Base-by-base conservation (phyloP, 2,797 vertebrate genomes). In the Poecile montanus region DNA sequence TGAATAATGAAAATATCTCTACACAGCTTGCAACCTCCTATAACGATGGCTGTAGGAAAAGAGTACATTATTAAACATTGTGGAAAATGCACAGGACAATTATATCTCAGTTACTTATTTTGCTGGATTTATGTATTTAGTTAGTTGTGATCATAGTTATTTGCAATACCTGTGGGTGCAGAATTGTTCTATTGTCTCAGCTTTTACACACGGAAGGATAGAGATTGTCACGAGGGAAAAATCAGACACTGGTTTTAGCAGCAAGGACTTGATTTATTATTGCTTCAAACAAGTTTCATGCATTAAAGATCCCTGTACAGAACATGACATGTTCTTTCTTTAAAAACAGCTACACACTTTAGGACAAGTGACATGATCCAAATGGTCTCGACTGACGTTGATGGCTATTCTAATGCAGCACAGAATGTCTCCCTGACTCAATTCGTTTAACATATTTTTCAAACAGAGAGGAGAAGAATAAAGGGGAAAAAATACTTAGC, bases 241-340 rank as follows among this genome's bases (percentile, higher is more conserved):
- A 96, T 90, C 88, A 96, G 89, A 95, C 89, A 94, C 79, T 85
- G 94, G 91, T 96, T 97, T 96, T 95, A 97, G 91, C 92, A 95
- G 93, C 78, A 70, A 93, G 89, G 94, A 93, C 78, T 97, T 97
- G 96, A 97, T 97, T 97, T 97, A 97, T 97, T 97, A 97, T 96
- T 96, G 94, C 94, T 97, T 97, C 91, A 96, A 97, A 97, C 96
- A 96, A 96, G 97, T 96, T 97, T 96, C 95, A 97, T 96, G 95
- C 94, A 97, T 95, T 97, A 97, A 96, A 97, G 95, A 97, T 96
- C 94, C 84, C 78, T 93, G 94, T 97, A 95, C 90, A 87, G 96
- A 97, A 96, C 94, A 96, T 95, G 96, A 97, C 94, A 97, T 91
- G 88, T 93, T 97, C 93, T 96, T 97, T 92, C 92, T 96, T 97